phyloP scores from a whole-genome alignment of 2,888 invertebrate species.

The Xylota segnis region DNA sequence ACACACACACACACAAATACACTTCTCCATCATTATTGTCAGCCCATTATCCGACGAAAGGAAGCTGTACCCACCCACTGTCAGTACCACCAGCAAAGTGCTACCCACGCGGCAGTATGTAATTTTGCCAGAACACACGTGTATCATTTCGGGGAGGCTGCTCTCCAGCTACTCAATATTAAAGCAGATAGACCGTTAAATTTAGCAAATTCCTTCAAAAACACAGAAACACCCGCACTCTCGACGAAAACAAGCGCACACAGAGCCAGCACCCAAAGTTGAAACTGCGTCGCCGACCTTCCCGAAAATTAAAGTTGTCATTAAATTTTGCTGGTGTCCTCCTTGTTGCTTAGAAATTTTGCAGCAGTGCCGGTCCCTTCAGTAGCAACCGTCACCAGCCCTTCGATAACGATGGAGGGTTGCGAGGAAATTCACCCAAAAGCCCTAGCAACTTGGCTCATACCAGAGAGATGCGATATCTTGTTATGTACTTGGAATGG shows the following conservation, averaged over 20 bases:
- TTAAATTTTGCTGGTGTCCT: conserved; percentile 52
- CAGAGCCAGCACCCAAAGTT: conserved; percentile 1
- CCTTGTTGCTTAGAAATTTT: conserved; percentile 47
- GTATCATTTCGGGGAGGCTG: conserved; percentile 54
- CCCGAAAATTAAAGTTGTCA: conserved; percentile 60
- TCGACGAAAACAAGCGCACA: background rate
- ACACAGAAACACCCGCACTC: conserved; percentile 12
- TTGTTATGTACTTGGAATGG: conserved; percentile 32
- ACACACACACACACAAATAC: conserved; percentile 6
- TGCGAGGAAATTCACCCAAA: conserved; percentile 7
- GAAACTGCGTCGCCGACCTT: conserved; percentile 59
- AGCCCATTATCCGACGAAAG: conserved; percentile 12
- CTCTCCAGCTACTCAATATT: conserved; percentile 49
- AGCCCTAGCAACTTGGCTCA: conserved; percentile 32
- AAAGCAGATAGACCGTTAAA: conserved; percentile 57
- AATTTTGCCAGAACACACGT: conserved; percentile 47
- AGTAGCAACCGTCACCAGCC: conserved; percentile 6
- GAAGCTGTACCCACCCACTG: conserved; percentile 40
- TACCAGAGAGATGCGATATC: conserved; percentile 40
- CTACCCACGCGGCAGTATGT: conserved; percentile 23
- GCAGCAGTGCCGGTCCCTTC: conserved; percentile 2
- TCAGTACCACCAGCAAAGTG: background rate
- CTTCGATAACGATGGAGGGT: conserved; percentile 7
- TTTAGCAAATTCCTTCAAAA: conserved; percentile 11
- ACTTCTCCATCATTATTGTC: conserved; percentile 37